Evolutionary conservation across 1,140 invertebrate genomes (phyloP).

Genomic region (Melanaphis sacchari): DNA sequence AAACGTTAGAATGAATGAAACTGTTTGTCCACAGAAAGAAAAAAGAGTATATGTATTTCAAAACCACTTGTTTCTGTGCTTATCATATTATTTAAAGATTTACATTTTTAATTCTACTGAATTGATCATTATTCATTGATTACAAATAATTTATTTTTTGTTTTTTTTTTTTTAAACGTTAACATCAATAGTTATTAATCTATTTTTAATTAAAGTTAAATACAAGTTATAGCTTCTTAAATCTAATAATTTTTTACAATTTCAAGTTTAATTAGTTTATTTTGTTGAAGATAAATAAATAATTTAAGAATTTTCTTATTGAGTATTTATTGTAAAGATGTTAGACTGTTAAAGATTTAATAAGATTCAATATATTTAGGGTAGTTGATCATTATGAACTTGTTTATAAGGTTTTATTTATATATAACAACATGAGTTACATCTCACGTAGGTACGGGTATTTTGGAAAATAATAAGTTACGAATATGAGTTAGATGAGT

Average conservation of each 20-base stretch:
- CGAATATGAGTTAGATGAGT: too few species aligned
- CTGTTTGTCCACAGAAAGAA: background rate
- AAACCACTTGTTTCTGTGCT: background rate
- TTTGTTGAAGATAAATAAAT: too few species aligned
- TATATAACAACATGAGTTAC: too few species aligned
- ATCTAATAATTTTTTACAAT: too few species aligned
- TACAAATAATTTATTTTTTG: background rate
- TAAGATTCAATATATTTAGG: too few species aligned
- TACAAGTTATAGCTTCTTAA: background rate
- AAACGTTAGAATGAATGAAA: conserved; percentile 40
- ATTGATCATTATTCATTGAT: background rate
- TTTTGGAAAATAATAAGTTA: too few species aligned
- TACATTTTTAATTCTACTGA: background rate
- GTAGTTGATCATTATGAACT: too few species aligned
- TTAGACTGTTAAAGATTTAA: too few species aligned
- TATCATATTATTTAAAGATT: background rate
- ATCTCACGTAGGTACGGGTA: too few species aligned
- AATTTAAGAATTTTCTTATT: too few species aligned
- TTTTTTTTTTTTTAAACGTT: background rate
- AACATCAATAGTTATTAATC: background rate
- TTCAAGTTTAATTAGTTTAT: background rate
- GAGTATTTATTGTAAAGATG: too few species aligned
- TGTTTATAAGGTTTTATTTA: too few species aligned
- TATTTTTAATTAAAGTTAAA: background rate
- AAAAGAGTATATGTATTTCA: background rate